A percentile compares a stretch with the other conserved stretches of the same genome.
Conservation (phyloP, 2,113 vertebrate species). For the Myrmecobius fasciatus region DNA sequence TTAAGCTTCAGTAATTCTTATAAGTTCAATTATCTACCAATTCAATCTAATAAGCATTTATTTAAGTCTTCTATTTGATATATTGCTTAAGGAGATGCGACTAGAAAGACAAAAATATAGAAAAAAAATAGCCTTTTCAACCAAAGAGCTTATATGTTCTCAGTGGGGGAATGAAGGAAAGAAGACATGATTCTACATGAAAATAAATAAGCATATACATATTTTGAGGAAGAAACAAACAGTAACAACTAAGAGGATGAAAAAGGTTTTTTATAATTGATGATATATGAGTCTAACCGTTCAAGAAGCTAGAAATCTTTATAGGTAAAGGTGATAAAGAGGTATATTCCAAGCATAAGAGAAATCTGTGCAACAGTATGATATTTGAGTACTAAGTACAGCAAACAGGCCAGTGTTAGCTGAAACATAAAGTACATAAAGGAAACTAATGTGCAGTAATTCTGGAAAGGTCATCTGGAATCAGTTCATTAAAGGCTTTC, state of each 20-base stretch:
- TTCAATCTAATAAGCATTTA: background rate
- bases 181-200: background rate
- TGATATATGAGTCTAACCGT: background rate
- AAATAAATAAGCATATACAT: background rate
- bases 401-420: background rate
- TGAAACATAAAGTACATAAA: background rate
- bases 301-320: background rate
- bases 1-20: background rate
- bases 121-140: background rate
- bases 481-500: background rate
- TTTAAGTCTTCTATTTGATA: background rate
- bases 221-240: background rate
- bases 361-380: too few species aligned
- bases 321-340: background rate
- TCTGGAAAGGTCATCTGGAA: background rate
- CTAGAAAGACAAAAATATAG: background rate
- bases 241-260: background rate
- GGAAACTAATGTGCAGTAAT: background rate
- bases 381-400: too few species aligned
- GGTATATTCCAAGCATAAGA: background rate
- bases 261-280: background rate
- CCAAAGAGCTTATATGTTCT: background rate
- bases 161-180: background rate
- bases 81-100: background rate
- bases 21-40: background rate